Conservation (phyloP, 2,113 vertebrate species). For the Orthonyx spaldingii region DNA sequence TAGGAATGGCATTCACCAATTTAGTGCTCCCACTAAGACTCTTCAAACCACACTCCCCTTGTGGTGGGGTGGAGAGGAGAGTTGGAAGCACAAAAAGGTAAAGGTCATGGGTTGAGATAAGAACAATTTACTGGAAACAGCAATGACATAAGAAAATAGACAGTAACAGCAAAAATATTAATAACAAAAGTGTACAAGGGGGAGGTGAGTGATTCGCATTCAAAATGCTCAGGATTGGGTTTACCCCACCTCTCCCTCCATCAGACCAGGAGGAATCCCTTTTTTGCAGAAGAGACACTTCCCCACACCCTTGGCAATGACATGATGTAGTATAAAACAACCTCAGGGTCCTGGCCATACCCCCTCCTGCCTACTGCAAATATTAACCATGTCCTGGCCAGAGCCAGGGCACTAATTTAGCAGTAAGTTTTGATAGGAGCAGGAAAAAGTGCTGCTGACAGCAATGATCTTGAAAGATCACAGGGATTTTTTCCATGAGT, state of each 20-base stretch:
- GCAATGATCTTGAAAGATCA: not conserved
- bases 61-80: not conserved
- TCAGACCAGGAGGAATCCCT: not conserved
- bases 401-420: not conserved
- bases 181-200: not conserved
- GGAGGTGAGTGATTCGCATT: too few relatives aligned
- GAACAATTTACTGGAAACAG: not conserved
- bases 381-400: not conserved
- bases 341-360: not conserved
- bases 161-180: not conserved
- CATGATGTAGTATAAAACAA: not conserved
- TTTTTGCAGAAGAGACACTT: not conserved
- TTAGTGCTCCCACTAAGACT: not conserved
- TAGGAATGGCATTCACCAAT: not conserved
- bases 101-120: not conserved
- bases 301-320: fast-evolving
- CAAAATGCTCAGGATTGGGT: not conserved
- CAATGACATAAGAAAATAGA: not conserved
- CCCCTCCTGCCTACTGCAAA: not conserved
- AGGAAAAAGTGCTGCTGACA: not conserved
- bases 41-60: not conserved
- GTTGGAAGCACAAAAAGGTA: not conserved
- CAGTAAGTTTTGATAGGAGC: not conserved
- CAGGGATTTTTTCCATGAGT: not conserved
- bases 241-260: not conserved